A percentile compares a stretch with the other conserved stretches of the same genome.
phyloP scores from a whole-genome alignment of 2,113 vertebrate species.

The Barnardius zonarius region DNA sequence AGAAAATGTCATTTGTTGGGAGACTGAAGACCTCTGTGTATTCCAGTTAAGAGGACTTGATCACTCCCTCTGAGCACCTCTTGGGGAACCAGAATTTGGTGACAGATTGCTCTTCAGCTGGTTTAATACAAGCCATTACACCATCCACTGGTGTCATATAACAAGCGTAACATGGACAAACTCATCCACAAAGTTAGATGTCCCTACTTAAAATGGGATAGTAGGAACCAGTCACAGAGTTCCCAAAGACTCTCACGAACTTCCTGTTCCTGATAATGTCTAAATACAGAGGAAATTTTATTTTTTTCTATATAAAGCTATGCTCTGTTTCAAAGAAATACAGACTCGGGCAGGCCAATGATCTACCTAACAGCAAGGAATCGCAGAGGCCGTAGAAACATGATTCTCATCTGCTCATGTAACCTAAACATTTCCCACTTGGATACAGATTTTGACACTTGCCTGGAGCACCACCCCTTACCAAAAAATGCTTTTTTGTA shows the following conservation, averaged over 20 bases:
- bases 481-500: background rate
- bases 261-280: background rate
- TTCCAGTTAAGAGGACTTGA: background rate
- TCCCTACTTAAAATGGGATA: background rate
- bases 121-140: background rate
- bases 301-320: background rate
- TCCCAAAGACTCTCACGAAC: background rate
- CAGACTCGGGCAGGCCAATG: background rate
- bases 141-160: background rate
- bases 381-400: rapidly evolving
- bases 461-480: background rate
- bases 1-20: background rate
- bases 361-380: background rate
- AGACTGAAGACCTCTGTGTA: background rate
- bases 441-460: background rate
- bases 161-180: background rate
- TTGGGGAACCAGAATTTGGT: background rate
- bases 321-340: background rate
- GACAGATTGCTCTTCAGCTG: background rate
- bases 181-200: background rate
- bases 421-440: background rate
- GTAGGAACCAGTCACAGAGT: background rate
- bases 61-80: background rate
- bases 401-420: background rate
- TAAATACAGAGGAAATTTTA: background rate